Percentiles rank a stretch among this genome's conserved stretches.
Conservation (phyloP, 2,797 vertebrate species). For the Furcifer pardalis region DNA sequence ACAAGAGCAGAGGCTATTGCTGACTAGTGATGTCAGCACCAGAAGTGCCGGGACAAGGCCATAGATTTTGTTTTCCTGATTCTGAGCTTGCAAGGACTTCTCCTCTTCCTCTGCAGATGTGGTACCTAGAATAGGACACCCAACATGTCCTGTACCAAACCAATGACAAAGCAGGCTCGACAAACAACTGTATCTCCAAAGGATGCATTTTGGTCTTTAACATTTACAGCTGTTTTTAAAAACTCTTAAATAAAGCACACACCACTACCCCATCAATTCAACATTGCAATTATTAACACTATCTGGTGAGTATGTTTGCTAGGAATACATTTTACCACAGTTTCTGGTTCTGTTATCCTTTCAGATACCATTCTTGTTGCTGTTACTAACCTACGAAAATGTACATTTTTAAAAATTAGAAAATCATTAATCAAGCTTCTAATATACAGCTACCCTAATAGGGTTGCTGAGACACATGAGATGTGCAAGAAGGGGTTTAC, state of each 20-base stretch:
- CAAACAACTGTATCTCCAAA: background rate
- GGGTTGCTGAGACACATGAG: too few relatives aligned
- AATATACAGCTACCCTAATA: too few relatives aligned
- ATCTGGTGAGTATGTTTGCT: background rate
- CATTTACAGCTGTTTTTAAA: background rate
- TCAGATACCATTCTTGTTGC: background rate
- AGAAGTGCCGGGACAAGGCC: constrained; percentile 36
- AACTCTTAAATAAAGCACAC: background rate
- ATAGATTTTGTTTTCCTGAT: constrained; percentile 12
- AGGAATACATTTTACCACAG: too few relatives aligned
- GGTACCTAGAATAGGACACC: background rate
- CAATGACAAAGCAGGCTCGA: background rate
- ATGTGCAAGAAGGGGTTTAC: too few relatives aligned
- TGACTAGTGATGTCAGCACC: constrained; percentile 38
- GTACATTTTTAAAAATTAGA: background rate
- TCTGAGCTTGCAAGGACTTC: background rate
- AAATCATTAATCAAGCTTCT: too few relatives aligned
- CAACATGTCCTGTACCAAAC: background rate
- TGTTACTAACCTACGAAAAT: background rate
- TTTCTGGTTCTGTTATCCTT: background rate
- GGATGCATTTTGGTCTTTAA: background rate
- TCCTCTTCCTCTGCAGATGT: background rate
- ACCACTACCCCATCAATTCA: background rate
- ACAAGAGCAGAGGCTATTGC: constrained; percentile 24
- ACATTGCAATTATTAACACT: background rate